Evolutionary conservation across 2,113 vertebrate species (phyloP).

Genomic region (Bubalus kerabau): DNA sequence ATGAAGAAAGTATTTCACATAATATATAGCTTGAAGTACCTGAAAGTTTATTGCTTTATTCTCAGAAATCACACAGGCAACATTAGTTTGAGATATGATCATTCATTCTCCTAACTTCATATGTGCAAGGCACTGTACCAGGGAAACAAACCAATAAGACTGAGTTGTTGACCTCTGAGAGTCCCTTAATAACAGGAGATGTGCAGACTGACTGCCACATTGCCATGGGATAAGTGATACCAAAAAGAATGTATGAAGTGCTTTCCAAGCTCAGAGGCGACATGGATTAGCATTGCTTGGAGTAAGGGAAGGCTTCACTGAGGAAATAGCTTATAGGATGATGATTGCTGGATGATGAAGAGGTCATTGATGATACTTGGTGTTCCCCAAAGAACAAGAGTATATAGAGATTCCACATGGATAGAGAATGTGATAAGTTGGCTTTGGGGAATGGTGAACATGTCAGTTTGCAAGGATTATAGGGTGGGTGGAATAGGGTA

Average conservation of each 20-base stretch:
- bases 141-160: neutral
- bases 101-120: neutral
- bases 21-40: neutral
- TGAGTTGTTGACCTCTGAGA: conserved; percentile 1
- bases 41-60: conserved; percentile 38
- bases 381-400: neutral
- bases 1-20: conserved; percentile 8
- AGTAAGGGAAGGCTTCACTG: conserved; percentile 5
- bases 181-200: neutral
- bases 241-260: neutral
- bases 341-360: neutral
- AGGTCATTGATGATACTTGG: neutral
- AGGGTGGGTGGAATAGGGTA: neutral
- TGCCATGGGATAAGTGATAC: neutral
- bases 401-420: neutral
- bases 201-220: neutral
- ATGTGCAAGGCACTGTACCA: neutral
- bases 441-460: conserved; percentile 20
- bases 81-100: conserved; percentile 17
- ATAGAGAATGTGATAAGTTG: neutral
- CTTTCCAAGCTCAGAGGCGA: neutral
- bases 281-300: neutral
- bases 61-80: conserved; percentile 9
- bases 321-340: neutral
- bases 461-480: neutral